A percentile compares a stretch with the other conserved stretches of the same genome.
Evolutionary conservation across 2,888 invertebrate species (phyloP).

Genomic region (Mesorhabditis spiculigera): DNA sequence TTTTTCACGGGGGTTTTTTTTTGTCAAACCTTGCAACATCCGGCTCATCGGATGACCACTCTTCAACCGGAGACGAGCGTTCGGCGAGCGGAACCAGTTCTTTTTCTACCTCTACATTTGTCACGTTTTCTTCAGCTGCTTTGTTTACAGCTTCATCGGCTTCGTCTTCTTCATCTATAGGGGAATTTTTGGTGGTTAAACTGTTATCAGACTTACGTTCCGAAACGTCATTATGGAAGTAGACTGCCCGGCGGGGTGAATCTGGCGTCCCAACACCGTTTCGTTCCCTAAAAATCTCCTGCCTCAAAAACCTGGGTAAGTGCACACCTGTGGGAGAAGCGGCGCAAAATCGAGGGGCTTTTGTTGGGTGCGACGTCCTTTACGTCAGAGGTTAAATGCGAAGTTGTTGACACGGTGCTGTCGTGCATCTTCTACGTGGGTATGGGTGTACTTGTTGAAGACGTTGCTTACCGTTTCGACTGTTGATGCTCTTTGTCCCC

Average conservation of each 20-base stretch:
- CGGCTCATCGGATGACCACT: constrained; percentile 35
- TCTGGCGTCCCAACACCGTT: constrained; percentile 5
- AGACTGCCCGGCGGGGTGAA: not conserved
- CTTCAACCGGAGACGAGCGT: constrained; percentile 37
- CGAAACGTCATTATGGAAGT: not conserved
- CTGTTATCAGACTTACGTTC: not conserved
- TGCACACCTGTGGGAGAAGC: not conserved
- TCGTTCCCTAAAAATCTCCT: not conserved
- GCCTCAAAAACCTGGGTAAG: not conserved
- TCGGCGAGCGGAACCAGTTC: constrained; percentile 24
- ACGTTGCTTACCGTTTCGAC: not conserved
- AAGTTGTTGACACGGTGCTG: constrained; percentile 1
- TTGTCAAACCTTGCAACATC: not conserved
- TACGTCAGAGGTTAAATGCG: not conserved
- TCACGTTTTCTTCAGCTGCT: constrained; percentile 19
- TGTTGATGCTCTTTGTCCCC: not conserved
- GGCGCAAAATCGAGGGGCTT: not conserved
- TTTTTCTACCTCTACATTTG: not conserved
- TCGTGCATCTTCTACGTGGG: not conserved
- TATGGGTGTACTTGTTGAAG: not conserved
- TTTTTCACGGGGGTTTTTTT: not conserved
- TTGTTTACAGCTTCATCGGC: constrained; percentile 32
- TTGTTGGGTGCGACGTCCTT: constrained; percentile 6
- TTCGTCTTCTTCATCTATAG: constrained; percentile 11
- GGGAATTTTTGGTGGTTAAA: not conserved